phyloP scores from a whole-genome alignment of 2,113 vertebrate genomes.

The Uropsilus gracilis region DNA sequence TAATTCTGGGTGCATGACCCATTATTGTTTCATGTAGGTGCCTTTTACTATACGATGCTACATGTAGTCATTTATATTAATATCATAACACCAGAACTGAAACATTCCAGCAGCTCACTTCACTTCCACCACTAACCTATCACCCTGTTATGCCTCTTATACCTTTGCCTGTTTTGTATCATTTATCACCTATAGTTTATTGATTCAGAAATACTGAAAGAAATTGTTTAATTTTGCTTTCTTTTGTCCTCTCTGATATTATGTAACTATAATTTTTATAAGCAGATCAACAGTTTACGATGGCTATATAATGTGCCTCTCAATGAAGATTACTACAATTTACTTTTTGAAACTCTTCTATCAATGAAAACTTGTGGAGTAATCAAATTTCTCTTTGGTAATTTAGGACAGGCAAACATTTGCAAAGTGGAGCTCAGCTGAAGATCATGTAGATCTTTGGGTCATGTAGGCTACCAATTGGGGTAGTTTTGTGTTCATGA shows the following conservation, averaged over 20 bases:
- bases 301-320: neutral
- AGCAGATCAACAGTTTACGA: neutral
- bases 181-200: neutral
- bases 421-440: neutral
- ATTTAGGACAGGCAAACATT: neutral
- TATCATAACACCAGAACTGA: neutral
- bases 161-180: neutral
- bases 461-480: neutral
- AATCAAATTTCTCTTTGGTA: neutral
- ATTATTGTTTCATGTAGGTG: neutral
- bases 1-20: neutral
- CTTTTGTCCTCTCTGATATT: neutral
- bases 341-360: neutral
- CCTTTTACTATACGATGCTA: neutral
- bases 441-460: neutral
- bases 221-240: neutral
- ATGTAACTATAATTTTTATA: neutral
- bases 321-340: neutral
- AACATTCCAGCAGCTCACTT: neutral
- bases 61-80: neutral
- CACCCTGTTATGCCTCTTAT: neutral
- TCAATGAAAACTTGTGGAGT: neutral
- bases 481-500: neutral
- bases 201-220: neutral
- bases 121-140: neutral